phyloP scores from a whole-genome alignment of 2,113 vertebrate genomes.

The Pangasianodon hypophthalmus region DNA sequence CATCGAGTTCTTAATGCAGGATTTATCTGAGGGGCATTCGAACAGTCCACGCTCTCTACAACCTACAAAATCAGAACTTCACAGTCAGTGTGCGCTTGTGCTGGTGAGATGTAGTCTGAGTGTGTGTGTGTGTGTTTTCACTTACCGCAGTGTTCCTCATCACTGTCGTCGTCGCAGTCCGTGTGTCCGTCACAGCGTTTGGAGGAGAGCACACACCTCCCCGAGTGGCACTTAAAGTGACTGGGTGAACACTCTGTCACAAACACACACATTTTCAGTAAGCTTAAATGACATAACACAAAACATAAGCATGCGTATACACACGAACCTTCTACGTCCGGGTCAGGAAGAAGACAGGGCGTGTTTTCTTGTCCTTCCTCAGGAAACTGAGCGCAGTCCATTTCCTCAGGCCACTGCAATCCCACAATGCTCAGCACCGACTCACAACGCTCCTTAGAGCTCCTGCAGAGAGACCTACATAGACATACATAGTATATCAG shows the following conservation, averaged over 20 bases:
- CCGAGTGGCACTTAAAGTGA: constrained; percentile 91
- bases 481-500: neutral
- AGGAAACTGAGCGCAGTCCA: constrained; percentile 90
- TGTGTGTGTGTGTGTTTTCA: constrained; percentile 16
- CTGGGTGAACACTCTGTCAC: constrained; percentile 91
- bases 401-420: constrained; percentile 93
- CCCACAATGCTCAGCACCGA: constrained; percentile 92
- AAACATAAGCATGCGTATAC: neutral
- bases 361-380: constrained; percentile 80
- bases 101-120: neutral
- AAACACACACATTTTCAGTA: constrained; percentile 17
- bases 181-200: constrained; percentile 90
- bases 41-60: constrained; percentile 90
- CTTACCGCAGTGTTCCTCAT: constrained; percentile 93
- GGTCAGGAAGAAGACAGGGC: constrained; percentile 87
- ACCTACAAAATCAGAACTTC: constrained; percentile 70
- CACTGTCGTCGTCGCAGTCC: constrained; percentile 94
- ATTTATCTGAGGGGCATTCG: constrained; percentile 85
- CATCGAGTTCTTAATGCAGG: constrained; percentile 84
- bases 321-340: constrained; percentile 82
- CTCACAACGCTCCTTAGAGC: constrained; percentile 88
- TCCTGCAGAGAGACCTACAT: constrained; percentile 80
- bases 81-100: neutral
- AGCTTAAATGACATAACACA: neutral
- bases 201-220: constrained; percentile 86